Evolutionary conservation across 1,140 invertebrate genomes (phyloP), one percentile per base, ranked within the genome.

Genomic region (Popillia japonica): DNA sequence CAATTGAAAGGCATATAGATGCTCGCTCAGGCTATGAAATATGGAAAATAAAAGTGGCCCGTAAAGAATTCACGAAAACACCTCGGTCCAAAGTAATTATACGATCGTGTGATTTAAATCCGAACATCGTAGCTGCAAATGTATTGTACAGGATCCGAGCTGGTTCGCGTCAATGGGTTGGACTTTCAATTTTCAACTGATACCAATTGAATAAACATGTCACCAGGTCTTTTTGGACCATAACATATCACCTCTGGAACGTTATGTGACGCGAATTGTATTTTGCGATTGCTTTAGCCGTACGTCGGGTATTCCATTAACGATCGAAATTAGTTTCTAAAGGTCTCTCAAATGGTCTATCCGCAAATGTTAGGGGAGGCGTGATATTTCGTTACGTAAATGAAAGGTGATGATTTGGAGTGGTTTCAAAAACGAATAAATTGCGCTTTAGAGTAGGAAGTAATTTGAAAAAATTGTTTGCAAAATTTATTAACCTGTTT

Each of bases 31-130:
- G 14, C 17, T 68, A 22, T 68, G 61, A 68, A 68, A 27, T 68
- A 68, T 68, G 61, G 61, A 27, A 68, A 68, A 68, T 68, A 68
- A 68, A 68, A 34, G 61, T 68, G 20, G 61, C 61, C 61, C 61
- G 61, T 68, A 68, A 68, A 68, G 61, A 68, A 68, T 68, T 68
- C 61, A 68, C n/a, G n/a, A 68, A 68, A 68, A 68, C 61, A 68
- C 61, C 61, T 68, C 61, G 61, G 20, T 68, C 61, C 61, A 68
- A 68, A 68, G n/a, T 68, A 68, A 68, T 68, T 68, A 68, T 68
- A 68, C 61, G 20, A 68, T 68, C 61, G 22, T 14, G 61, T 68
- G 61, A 68, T 68, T 68, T 68, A 68, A 11, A 68, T 68, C 61
- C 22, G 61, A 68, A 68, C 27, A 34, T 23, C 8, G n/a, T 27